Evolutionary conservation across 2,888 invertebrate species (phyloP), one percentile per base, ranked within the genome.

Genomic region (Drosophila anomalipes): DNA sequence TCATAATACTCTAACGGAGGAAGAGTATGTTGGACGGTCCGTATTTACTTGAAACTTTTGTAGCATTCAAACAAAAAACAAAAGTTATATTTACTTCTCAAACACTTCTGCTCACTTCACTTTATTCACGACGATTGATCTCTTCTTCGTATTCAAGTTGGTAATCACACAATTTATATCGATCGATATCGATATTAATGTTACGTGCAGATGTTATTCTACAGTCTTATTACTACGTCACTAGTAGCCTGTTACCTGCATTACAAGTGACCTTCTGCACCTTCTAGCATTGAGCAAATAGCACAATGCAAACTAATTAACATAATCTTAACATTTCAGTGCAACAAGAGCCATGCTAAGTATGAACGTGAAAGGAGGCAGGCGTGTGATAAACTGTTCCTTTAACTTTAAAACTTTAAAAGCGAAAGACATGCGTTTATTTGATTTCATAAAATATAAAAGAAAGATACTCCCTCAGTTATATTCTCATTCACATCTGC

Each of bases 401-500:
- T 41, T n/a, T 12, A 44, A 5, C n/a, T n/a, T n/a, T n/a, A n/a
- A n/a, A 41, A 41, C 1, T n/a, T 4, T 10, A 10, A 19, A 1
- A 10, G 4, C 2, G 1, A 41, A n/a, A 9, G 0, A 4, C 2
- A 4, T 10, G 9, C 3, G 0, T 10, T 2, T 10, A 4, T n/a
- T 41, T 41, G n/a, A 10, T n/a, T 4, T 4, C n/a, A 10, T 10
- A 10, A 10, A 10, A 4, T 4, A 41, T 5, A n/a, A 41, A 10
- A 1, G 19, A 9, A 39, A n/a, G 10, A 2, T 4, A 0, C 10
- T n/a, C 0, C 41, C 10, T 4, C 4, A 10, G 10, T 2, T n/a
- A n/a, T 41, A 41, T n/a, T n/a, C 41, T 10, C 41, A 19, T 39
- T 39, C 39, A 9, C 39, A 9, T 9, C 39, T 39, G 19, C 39